Evolutionary conservation across 2,113 vertebrate species (phyloP).

Genomic region (Dolichotis patagonum): DNA sequence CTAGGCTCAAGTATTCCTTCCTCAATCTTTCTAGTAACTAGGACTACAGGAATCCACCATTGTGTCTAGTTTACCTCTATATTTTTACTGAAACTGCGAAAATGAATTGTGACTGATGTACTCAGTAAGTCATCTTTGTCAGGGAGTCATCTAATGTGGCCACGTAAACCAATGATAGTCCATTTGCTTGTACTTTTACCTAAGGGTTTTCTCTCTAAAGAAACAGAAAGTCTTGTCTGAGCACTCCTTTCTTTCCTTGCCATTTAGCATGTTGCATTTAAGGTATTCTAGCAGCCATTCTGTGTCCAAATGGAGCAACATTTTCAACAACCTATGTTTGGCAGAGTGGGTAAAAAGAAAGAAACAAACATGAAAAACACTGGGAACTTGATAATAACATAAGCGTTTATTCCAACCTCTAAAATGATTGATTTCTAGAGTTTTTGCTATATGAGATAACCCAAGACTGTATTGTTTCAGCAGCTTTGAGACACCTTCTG

Average conservation of each 20-base stretch:
- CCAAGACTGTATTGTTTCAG: not conserved
- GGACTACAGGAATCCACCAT: too few species aligned
- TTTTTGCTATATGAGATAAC: not conserved
- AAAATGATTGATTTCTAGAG: not conserved
- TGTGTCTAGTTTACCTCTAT: not conserved
- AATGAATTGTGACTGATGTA: not conserved
- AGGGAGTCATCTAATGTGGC: not conserved
- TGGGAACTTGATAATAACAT: not conserved
- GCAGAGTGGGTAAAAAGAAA: not conserved
- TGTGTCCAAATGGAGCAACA: not conserved
- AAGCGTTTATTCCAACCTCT: not conserved
- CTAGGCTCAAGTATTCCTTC: too few species aligned
- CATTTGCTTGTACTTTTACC: not conserved
- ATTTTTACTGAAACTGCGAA: not conserved
- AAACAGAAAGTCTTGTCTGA: not conserved
- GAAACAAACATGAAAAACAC: too few species aligned
- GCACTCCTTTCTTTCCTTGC: not conserved
- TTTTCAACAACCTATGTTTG: not conserved
- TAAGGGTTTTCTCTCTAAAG: not conserved
- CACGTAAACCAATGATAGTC: not conserved
- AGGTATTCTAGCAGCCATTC: not conserved
- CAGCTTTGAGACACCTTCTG: not conserved
- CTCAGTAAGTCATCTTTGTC: not conserved
- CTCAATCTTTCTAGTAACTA: not conserved
- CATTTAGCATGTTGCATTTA: not conserved